Evolutionary conservation across 2,888 invertebrate species (phyloP).

Genomic region (Rhagophthalmus giganteus): DNA sequence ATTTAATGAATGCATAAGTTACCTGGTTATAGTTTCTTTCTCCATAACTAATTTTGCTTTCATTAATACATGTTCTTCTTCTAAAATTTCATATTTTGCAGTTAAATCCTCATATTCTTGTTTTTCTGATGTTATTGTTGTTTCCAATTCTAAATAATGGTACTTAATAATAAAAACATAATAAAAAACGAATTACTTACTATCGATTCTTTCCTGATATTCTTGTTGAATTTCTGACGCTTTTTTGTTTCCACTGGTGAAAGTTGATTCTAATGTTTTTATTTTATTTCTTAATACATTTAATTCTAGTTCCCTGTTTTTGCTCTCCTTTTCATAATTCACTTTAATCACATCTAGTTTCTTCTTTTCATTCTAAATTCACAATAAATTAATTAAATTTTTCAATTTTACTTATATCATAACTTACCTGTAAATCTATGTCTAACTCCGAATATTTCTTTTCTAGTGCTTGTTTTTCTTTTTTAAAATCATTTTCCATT

Average conservation of each 20-base stretch:
- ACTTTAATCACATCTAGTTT: slow-evolving; percentile 67
- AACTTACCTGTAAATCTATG: slow-evolving; percentile 47
- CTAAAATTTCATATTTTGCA: slow-evolving; percentile 78
- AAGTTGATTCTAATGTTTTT: slow-evolving; percentile 64
- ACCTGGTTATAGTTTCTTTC: slow-evolving; percentile 78
- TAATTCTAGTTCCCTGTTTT: slow-evolving; percentile 77
- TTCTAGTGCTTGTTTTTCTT: slow-evolving; percentile 67
- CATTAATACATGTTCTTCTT: slow-evolving; percentile 82
- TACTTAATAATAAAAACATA: too few relatives aligned
- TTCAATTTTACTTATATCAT: too few relatives aligned
- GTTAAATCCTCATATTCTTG: slow-evolving; percentile 80
- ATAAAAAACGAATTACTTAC: too few relatives aligned
- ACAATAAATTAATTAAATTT: background rate
- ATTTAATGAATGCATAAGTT: slow-evolving; percentile 32
- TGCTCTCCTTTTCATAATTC: slow-evolving; percentile 74
- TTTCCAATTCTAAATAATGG: slow-evolving; percentile 66
- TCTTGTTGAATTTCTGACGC: slow-evolving; percentile 69
- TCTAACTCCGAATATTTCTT: slow-evolving; percentile 57
- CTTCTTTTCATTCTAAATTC: slow-evolving; percentile 64
- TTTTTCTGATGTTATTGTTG: slow-evolving; percentile 66
- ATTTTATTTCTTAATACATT: slow-evolving; percentile 76
- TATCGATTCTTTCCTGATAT: slow-evolving; percentile 68
- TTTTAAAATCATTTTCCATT: slow-evolving; percentile 64
- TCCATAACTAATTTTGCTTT: slow-evolving; percentile 81
- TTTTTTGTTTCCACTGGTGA: slow-evolving; percentile 65